Percentiles rank a stretch among this genome's conserved stretches.
These are phyloP conservation scores for Vanacampus margaritifer DNA, from an alignment of 2,113 vertebrate genomes.

Conservation along the genomic window DNA sequence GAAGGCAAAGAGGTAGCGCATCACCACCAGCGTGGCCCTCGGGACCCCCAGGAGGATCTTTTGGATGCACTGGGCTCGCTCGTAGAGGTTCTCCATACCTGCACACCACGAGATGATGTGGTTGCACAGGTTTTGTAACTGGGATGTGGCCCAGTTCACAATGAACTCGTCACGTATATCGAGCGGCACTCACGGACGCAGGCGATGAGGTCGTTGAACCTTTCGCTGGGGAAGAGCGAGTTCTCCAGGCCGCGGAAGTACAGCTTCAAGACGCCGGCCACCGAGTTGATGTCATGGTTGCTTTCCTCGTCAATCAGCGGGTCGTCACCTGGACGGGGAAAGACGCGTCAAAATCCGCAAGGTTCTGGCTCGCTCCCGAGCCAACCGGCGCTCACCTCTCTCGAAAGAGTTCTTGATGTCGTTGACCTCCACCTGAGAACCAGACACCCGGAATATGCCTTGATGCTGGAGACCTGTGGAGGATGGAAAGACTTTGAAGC, in stretches of 20 bases:
- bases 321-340: constrained; percentile 86
- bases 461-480: constrained; percentile 93
- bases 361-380: background rate
- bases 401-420: constrained; percentile 99
- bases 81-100: constrained; percentile 97
- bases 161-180: too few relatives aligned
- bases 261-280: constrained; percentile 95
- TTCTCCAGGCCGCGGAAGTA: constrained; percentile 98
- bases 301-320: constrained; percentile 95
- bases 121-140: background rate
- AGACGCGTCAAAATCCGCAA: constrained; percentile 19
- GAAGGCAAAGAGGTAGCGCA: constrained; percentile 98
- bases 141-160: too few relatives aligned
- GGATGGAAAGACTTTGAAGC: background rate
- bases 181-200: constrained; percentile 86
- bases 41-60: constrained; percentile 91
- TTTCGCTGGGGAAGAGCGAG: constrained; percentile 95
- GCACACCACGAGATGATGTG: constrained; percentile 24
- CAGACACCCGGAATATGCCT: constrained; percentile 96
- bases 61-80: constrained; percentile 91
- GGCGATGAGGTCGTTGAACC: constrained; percentile 97
- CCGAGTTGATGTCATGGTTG: constrained; percentile 97
- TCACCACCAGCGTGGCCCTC: constrained; percentile 89
- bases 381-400: constrained; percentile 78
- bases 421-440: constrained; percentile 97